Evolutionary conservation across 2,797 vertebrate genomes (phyloP), one percentile per base, ranked within the genome.

Genomic region (Silurus aristotelis): DNA sequence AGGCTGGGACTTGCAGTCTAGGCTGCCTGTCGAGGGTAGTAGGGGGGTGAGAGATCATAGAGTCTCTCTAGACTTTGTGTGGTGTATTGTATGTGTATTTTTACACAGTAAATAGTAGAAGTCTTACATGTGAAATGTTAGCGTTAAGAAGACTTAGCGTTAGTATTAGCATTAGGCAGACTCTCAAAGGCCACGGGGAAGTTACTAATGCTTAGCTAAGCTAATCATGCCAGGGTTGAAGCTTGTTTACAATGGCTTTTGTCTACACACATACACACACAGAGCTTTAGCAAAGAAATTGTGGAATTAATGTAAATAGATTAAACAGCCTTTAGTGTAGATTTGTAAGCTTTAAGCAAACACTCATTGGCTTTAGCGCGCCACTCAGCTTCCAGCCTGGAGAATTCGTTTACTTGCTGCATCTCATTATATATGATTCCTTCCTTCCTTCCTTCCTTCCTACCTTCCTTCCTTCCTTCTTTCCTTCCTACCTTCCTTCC

Each of bases 281-380:
- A 27, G 19, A 56, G 61, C 15, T 52, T 76, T 84, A 22, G n/a
- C 61, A 27, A 17, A 55, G 61, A 66, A 67, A 27, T 46, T 67
- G 25, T 68, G 17, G 27, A 56, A 76, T 78, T 43, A 68, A 68
- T 19, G 63, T 78, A 84, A 84, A 84, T 67, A 66, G 72, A 68
- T 77, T 67, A 52, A 77, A 58, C 68, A 61, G 63, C 61, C 72
- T 31, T 83, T 61, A 60, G 56, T 6, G 38, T 19, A 63, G 56
- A 31, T 75, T 60, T 84, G 63, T 58, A 84, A 84, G 73, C 63
- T 78, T 43, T 56, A 55, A 77, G 61, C 63, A 77, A 77, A 77
- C 83, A 84, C 48, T 80, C 31, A 10, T 9, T 14, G 52, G 64
- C 73, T 77, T 68, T 58, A 43, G 63, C 19, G 17, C 3, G 19